Evolutionary conservation across 2,113 vertebrate species (phyloP).

Genomic region (Sprattus sprattus): DNA sequence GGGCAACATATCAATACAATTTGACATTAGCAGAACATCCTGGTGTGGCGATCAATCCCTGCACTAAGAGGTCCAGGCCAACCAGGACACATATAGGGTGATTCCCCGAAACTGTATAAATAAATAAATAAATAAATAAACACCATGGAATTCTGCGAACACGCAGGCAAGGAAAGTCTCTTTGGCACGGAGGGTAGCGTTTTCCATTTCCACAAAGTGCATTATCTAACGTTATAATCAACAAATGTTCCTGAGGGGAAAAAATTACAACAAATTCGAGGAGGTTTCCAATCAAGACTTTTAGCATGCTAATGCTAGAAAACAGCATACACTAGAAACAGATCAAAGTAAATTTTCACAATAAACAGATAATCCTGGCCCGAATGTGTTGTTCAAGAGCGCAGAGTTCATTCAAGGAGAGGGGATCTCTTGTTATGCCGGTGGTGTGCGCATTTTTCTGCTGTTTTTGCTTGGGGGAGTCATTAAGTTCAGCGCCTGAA

Average conservation of each 20-base stretch:
- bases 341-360: background rate
- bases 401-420: background rate
- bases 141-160: background rate
- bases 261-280: background rate
- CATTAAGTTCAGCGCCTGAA: conserved; percentile 1
- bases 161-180: background rate
- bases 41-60: background rate
- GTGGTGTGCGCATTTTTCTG: background rate
- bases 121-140: background rate
- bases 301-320: background rate
- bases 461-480: background rate
- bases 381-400: background rate
- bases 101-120: background rate
- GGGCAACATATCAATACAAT: background rate
- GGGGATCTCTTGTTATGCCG: background rate
- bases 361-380: background rate
- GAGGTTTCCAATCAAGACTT: background rate
- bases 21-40: background rate
- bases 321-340: background rate
- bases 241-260: background rate
- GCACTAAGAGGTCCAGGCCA: background rate
- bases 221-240: background rate
- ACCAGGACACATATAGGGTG: background rate
- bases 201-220: background rate
- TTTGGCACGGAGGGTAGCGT: background rate